Evolutionary conservation across 2,113 vertebrate species (phyloP).

Genomic region (Cyanoramphus novaezelandiae): DNA sequence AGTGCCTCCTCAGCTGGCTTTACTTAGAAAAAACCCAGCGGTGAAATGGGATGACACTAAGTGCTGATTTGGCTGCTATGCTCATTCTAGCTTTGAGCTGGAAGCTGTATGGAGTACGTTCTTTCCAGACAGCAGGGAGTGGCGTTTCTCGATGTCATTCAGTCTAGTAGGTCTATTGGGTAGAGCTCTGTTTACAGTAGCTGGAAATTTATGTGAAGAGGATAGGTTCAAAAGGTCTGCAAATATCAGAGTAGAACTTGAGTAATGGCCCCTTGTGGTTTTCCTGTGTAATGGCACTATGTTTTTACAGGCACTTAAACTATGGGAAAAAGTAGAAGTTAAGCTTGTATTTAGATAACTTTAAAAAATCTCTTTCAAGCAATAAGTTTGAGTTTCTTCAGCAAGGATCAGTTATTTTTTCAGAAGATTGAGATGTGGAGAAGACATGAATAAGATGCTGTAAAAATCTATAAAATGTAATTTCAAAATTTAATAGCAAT

Average conservation of each 20-base stretch:
- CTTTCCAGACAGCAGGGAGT: neutral
- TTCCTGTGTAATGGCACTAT: neutral
- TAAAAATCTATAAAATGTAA: neutral
- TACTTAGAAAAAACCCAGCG: neutral
- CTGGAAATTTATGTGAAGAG: neutral
- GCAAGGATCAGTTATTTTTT: neutral
- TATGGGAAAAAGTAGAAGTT: neutral
- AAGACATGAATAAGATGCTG: neutral
- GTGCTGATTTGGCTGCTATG: neutral
- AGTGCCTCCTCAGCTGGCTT: neutral
- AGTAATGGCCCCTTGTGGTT: constrained; percentile 29
- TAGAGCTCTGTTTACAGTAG: neutral
- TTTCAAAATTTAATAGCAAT: neutral
- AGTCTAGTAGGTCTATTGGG: neutral
- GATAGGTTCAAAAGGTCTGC: neutral
- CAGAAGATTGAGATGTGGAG: neutral
- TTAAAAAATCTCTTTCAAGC: neutral
- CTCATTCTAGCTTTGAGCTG: neutral
- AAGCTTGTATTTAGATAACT: neutral
- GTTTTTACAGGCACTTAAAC: neutral
- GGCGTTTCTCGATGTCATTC: neutral
- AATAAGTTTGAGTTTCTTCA: neutral
- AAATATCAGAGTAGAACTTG: neutral
- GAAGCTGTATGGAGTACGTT: neutral
- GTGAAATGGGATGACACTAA: neutral